Percentiles rank a stretch among this genome's conserved stretches.
phyloP scores from a whole-genome alignment of 2,888 invertebrate species.

The Drosophila mayaguana region DNA sequence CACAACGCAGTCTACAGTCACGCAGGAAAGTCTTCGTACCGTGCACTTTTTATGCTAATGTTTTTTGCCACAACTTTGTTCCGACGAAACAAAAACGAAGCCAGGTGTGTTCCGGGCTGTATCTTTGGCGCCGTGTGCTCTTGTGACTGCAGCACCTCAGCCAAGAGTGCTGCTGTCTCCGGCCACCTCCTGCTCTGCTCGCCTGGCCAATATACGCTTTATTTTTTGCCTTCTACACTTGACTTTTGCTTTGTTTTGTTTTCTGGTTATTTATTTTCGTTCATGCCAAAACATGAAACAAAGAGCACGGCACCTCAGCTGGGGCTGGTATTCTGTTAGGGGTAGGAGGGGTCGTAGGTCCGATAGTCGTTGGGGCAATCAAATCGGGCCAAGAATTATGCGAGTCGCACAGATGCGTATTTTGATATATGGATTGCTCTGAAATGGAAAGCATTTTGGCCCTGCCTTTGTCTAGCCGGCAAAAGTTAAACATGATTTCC shows the following conservation, averaged over 20 bases:
- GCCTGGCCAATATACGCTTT: background rate
- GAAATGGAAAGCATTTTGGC: constrained; percentile 20
- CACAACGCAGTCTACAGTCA: constrained; percentile 18
- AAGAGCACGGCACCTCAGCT: background rate
- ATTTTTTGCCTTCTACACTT: constrained; percentile 25
- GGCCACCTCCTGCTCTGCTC: background rate
- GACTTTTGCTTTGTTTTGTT: constrained; percentile 37
- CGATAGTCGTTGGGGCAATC: constrained; percentile 18
- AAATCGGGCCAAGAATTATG: constrained; percentile 22
- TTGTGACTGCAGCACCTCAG: constrained; percentile 7
- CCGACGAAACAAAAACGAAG: constrained; percentile 23
- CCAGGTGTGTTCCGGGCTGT: constrained; percentile 25
- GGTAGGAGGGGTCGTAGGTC: background rate
- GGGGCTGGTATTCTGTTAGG: background rate
- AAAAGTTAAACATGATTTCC: constrained; percentile 71
- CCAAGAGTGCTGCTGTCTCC: background rate
- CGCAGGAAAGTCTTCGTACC: constrained; percentile 42
- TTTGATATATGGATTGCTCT: constrained; percentile 42
- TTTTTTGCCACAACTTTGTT: constrained; percentile 55
- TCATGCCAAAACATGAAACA: background rate
- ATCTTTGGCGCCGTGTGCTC: constrained; percentile 13
- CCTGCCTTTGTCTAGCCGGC: constrained; percentile 44
- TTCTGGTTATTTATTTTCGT: constrained; percentile 18
- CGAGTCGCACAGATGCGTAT: constrained; percentile 16
- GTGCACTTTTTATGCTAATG: constrained; percentile 59